phyloP scores from a whole-genome alignment of 2,888 invertebrate species.

The Latrodectus hesperus region DNA sequence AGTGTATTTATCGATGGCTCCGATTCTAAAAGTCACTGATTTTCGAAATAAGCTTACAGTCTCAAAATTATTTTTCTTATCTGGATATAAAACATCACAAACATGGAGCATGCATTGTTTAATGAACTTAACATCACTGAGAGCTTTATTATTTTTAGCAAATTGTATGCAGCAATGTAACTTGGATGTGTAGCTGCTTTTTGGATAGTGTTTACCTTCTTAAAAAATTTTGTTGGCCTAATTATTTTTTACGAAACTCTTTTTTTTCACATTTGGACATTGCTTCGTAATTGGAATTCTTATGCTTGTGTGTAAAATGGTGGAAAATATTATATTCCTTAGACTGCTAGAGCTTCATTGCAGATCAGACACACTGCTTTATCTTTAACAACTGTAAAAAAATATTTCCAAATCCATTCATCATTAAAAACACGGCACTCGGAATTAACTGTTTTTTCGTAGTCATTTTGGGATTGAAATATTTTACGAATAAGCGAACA shows the following conservation, averaged over 20 bases:
- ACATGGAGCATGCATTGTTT: slow-evolving; percentile 31
- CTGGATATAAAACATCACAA: slow-evolving; percentile 8
- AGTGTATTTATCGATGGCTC: slow-evolving; percentile 24
- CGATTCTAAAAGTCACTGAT: slow-evolving; percentile 41
- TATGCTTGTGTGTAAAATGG: slow-evolving; percentile 44
- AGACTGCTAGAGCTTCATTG: slow-evolving; percentile 57
- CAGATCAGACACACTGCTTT: slow-evolving; percentile 56
- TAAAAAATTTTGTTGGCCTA: slow-evolving; percentile 34
- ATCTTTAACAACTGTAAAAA: slow-evolving; percentile 52
- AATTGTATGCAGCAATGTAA: slow-evolving; percentile 38
- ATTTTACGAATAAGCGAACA: neutral
- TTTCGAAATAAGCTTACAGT: slow-evolving; percentile 29
- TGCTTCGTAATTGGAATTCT: slow-evolving; percentile 42
- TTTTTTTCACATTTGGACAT: slow-evolving; percentile 32
- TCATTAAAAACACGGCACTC: no score
- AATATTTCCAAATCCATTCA: slow-evolving; percentile 22
- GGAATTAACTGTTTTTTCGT: neutral
- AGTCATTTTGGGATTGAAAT: neutral
- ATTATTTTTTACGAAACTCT: slow-evolving; percentile 13
- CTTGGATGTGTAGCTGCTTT: slow-evolving; percentile 23
- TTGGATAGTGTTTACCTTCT: slow-evolving; percentile 20
- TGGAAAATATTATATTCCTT: slow-evolving; percentile 47
- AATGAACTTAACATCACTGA: slow-evolving; percentile 42
- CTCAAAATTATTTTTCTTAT: no score
- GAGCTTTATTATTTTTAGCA: slow-evolving; percentile 43